Base-by-base conservation (phyloP, 2,888 invertebrate genomes). In the Lasioglossum morio region DNA sequence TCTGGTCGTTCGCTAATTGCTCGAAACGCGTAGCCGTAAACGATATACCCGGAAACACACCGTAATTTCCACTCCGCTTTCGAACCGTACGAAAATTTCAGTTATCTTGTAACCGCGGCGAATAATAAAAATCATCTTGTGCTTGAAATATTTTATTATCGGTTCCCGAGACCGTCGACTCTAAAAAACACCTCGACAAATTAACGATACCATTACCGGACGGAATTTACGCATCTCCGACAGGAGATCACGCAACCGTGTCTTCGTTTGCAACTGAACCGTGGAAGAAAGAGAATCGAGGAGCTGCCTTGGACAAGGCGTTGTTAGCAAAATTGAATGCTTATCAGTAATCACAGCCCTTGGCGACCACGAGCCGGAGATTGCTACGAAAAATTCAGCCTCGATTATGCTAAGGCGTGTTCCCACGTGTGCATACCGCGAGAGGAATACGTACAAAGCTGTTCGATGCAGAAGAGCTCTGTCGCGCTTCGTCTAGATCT, bases 301-400 rank as follows among this genome's bases (percentile, higher is more conserved):
- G 19, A 14, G 34, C 40, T 23, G 34, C n/a, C 43, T 40, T 27
- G 0, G 75, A 48, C 66, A 46, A n/a, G 19, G 40, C 27, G 83
- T 81, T 66, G 77, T 79, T 81, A 53, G 75, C 75, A 37, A 84
- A 80, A 86, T 81, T 75, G 84, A 76, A 83, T 78, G 74, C 72
- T 87, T 83, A 83, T 86, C 86, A 40, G 84, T 30, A 53, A 76
- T 84, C 83, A 43, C 48, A n/a, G 57, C 12, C 16, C 19, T 16
- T 8, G 34, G 16, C 57, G 63, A 57, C 63, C 75, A 53, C 30
- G 43, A 19, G 60, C 63, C 19, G 30, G 72, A 72, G 79, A 72
- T 76, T 63, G 81, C 40, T n/a, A 63, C 63, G 75, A 77, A 75
- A 89, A 87, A 84, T 82, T 79, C 77, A 69, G 66, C 30, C 77